Base-by-base conservation (phyloP, 92 coral and sea anemone species). In the Siderastrea siderea region DNA sequence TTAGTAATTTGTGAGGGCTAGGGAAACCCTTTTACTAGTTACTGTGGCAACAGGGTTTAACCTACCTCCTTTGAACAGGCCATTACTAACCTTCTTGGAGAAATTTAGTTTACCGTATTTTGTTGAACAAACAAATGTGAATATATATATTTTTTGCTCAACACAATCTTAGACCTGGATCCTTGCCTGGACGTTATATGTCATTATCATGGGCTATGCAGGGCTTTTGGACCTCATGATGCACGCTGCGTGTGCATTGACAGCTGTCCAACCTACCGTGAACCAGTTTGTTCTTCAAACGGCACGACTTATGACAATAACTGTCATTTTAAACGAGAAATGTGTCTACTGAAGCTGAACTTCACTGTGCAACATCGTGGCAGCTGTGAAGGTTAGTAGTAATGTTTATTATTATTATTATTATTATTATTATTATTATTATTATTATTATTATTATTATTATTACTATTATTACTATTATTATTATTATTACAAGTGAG, bases 361-460 rank as follows among this genome's bases (percentile, higher is more conserved):
- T 81, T 83, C 71, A 80, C 95, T 2, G 69, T 84, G 47, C 90
- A 89, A 63, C 95, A 92, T 71, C 95, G 83, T 14, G 95, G 95
- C 51, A 92, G 95, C 70, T 92, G 95, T 74, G 92, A 90, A 83
- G 95, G 95, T 92, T 9, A 26, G 79, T 43, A 51, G 7, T 50
- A 2, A 4, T 16, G 12, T 3, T 16, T 26, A 26, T 26, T 26
- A 26, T 26, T 26, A 26, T 26, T 26, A 26, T 26, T 26, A 26
- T 26, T 26, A 26, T 26, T 26, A 26, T 26, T 26, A 26, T 26
- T 26, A 26, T 26, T 26, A 26, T 26, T 26, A 26, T 26, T 26
- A 26, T 26, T 26, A 26, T 26, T 26, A 26, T 26, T 26, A 26
- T 26, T 26, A 44, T 69, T 38, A 11, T 45, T 7, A 6, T 38